Percentiles rank a stretch among this genome's conserved stretches.
phyloP scores from a whole-genome alignment of 2,113 vertebrate species.

The Anser brachyrhynchus region DNA sequence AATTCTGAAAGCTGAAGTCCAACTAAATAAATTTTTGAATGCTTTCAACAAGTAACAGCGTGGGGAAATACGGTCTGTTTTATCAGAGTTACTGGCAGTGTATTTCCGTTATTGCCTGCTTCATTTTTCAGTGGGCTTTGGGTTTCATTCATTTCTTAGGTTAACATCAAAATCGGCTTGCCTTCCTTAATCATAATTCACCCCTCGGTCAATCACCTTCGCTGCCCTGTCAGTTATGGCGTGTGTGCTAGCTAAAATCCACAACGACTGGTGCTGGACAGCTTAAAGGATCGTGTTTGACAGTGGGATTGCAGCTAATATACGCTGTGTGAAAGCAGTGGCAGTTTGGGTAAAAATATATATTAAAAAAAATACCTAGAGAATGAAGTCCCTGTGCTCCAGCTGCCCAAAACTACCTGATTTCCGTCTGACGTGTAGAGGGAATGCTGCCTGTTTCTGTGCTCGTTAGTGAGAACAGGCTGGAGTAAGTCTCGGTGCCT shows the following conservation, averaged over 20 bases:
- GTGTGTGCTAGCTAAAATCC: neutral
- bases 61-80: neutral
- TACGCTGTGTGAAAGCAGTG: neutral
- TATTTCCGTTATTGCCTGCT: neutral
- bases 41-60: neutral
- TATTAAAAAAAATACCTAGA: neutral
- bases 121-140: neutral
- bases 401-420: too few relatives aligned
- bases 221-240: neutral
- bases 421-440: fast-evolving
- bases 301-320: too few relatives aligned
- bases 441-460: neutral
- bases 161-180: neutral
- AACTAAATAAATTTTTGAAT: neutral
- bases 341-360: too few relatives aligned
- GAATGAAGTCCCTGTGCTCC: neutral
- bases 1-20: neutral
- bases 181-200: neutral
- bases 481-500: neutral
- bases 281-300: neutral
- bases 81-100: neutral
- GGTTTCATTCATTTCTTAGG: neutral
- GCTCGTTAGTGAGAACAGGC: neutral
- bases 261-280: neutral
- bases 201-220: neutral